Evolutionary conservation across 2,888 invertebrate species (phyloP).

Genomic region (Macrosiphum euphorbiae): DNA sequence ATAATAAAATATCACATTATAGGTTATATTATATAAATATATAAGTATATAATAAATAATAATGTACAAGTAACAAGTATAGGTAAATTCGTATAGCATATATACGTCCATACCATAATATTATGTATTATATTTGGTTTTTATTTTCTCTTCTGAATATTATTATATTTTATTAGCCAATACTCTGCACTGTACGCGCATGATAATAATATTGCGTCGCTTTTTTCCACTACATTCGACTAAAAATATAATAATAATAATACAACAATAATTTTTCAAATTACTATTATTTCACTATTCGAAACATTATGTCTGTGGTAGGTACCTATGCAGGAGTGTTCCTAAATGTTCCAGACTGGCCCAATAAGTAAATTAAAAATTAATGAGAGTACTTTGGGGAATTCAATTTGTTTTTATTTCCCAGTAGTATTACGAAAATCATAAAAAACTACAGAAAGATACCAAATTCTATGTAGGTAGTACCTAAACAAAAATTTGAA

Average conservation of each 20-base stretch:
- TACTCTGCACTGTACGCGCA: neutral
- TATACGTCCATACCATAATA: neutral
- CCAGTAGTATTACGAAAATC: neutral
- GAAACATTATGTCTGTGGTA: neutral
- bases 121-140: neutral
- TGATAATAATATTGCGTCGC: neutral
- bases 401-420: neutral
- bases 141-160: neutral
- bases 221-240: neutral
- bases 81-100: neutral
- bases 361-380: neutral
- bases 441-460: neutral
- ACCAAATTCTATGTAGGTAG: neutral
- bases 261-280: neutral
- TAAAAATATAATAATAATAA: neutral
- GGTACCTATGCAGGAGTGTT: neutral
- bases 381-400: neutral
- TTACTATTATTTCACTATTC: neutral
- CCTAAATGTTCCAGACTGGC: neutral
- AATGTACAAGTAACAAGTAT: neutral
- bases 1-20: neutral
- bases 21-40: neutral
- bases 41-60: neutral
- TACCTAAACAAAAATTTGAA: neutral
- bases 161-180: slow-evolving; percentile 10